phyloP scores from a whole-genome alignment of 1,140 invertebrate species.

The Mamestra configurata region DNA sequence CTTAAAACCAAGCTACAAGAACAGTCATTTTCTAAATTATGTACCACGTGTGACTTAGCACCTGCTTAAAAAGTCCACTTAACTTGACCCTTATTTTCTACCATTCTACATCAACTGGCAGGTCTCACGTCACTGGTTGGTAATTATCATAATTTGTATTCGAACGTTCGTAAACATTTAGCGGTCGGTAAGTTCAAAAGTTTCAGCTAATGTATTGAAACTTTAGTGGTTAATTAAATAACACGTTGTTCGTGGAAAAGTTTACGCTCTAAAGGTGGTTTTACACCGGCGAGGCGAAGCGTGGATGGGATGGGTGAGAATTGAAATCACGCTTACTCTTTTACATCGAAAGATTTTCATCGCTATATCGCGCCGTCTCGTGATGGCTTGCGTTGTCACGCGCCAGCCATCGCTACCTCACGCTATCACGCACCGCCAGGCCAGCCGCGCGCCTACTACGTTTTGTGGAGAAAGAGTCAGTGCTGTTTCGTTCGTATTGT shows the following conservation, averaged over 20 bases:
- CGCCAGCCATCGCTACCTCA: too few relatives aligned
- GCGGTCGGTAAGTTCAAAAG: slow-evolving; percentile 20
- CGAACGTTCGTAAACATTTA: slow-evolving; percentile 20
- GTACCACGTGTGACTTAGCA: slow-evolving; percentile 11
- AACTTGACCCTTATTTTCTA: neutral
- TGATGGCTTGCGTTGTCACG: too few relatives aligned
- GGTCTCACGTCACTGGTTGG: neutral
- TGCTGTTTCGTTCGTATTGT: too few relatives aligned
- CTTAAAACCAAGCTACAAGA: neutral
- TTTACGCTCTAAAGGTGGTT: neutral
- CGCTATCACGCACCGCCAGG: too few relatives aligned
- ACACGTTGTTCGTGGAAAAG: slow-evolving; percentile 9
- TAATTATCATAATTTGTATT: slow-evolving; percentile 43
- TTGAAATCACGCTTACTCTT: too few relatives aligned
- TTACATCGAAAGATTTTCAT: too few relatives aligned
- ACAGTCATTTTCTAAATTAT: slow-evolving; percentile 7
- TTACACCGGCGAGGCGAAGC: too few relatives aligned
- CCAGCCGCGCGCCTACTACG: too few relatives aligned
- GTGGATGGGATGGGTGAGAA: too few relatives aligned
- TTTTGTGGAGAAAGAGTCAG: too few relatives aligned
- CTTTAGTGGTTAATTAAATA: slow-evolving; percentile 41
- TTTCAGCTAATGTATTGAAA: slow-evolving; percentile 36
- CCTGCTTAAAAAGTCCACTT: neutral
- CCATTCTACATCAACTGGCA: neutral
- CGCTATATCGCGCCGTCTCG: neutral